Percentiles rank a stretch among this genome's conserved stretches.
Evolutionary conservation across 2,888 invertebrate genomes (phyloP).

Genomic region (Agrotis puta): DNA sequence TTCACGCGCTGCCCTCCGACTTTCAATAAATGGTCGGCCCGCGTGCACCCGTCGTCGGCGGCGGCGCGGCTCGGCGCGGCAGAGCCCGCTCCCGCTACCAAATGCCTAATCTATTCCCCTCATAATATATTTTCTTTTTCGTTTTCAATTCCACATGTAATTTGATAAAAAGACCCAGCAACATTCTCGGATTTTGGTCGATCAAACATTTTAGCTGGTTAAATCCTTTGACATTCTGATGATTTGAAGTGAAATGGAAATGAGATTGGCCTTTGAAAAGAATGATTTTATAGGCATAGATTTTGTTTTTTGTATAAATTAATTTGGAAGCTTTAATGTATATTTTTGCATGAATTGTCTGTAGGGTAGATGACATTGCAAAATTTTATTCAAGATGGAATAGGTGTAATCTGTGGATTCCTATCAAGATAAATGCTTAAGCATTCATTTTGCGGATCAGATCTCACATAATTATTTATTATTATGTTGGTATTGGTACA

Average conservation of each 20-base stretch:
- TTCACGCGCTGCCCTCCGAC: conserved; percentile 85
- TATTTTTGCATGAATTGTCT: not conserved
- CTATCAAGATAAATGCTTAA: not conserved
- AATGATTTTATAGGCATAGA: not conserved
- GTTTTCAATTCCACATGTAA: conserved; percentile 63
- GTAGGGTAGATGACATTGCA: not conserved
- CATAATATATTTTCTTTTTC: conserved; percentile 65
- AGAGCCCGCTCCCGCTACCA: conserved; percentile 64
- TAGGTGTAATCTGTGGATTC: not conserved
- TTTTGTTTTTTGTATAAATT: conserved; percentile 20
- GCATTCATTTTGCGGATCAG: not conserved
- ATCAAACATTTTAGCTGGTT: conserved; percentile 47
- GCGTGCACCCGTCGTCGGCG: conserved; percentile 65
- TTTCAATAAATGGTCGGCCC: conserved; percentile 85
- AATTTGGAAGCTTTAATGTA: not conserved
- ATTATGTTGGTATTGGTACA: not conserved
- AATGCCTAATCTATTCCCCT: conserved; percentile 80
- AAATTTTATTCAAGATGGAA: not conserved
- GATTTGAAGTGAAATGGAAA: conserved; percentile 50
- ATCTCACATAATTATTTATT: conserved; percentile 1
- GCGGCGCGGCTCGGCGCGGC: conserved; percentile 28
- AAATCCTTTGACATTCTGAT: conserved; percentile 48
- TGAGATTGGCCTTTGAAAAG: conserved; percentile 24
- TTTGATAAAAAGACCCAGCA: conserved; percentile 49
- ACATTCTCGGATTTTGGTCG: conserved; percentile 40